Evolutionary conservation across 1,140 invertebrate species (phyloP), one percentile per base, ranked within the genome.

Genomic region (Ganaspis sp.): DNA sequence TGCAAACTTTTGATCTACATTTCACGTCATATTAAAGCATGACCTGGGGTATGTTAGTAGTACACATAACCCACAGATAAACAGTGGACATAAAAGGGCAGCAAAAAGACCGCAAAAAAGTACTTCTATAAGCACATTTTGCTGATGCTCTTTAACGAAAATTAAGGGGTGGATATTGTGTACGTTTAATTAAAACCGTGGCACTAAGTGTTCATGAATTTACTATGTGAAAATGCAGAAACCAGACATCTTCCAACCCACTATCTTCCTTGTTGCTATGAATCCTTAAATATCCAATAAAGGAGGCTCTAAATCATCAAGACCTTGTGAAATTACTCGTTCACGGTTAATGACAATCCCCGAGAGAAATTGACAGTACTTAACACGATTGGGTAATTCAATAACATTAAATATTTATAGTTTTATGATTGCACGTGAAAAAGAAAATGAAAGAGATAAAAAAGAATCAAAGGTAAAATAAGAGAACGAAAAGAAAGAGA

Each of bases 181-280:
- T 26, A 58, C 54, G 54, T 58, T 58, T 58, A 58, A 58, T 58
- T 58, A 58, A 26, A 58, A 12, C 12, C 54, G 21, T 58, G 4
- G 9, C 54, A 58, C 54, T 58, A 29, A 58, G 54, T 58, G 54
- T 15, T 1, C 54, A 58, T 58, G 54, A 58, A 58, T 58, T 58
- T 58, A 12, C 23, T 9, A 58, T 58, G 21, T 12, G 23, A 58
- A 58, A 26, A 58, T 12, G 23, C 19, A 58, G 23, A 58, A 58
- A 26, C 23, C 21, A 58, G 21, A 9, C 21, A 15, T 23, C 23
- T 26, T 26, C 19, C 23, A 12, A 54, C 26, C 54, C 1, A 29
- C 54, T 15, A 26, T 26, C 11, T 26, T 58, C 21, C 21, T 58
- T 4, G 53, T 11, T 12, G 9, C 1, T 26, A 26, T 58, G 23